Evolutionary conservation across 2,888 invertebrate genomes (phyloP).

Genomic region (Orgyia antiqua): DNA sequence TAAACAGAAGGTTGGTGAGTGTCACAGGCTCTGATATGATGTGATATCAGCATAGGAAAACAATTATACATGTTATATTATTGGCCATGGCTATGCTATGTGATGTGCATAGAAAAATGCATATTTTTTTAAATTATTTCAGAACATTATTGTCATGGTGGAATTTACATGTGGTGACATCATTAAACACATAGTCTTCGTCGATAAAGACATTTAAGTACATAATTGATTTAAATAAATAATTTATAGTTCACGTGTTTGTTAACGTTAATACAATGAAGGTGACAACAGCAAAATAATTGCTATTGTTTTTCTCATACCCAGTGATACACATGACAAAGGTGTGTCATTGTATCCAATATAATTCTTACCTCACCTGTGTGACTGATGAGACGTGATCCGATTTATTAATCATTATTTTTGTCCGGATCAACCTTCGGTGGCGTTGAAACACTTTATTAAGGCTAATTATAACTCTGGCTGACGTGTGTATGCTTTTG

Average conservation of each 20-base stretch:
- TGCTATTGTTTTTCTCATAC: constrained; percentile 31
- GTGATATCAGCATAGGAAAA: too few species aligned
- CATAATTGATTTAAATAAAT: constrained; percentile 28
- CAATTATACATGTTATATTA: too few species aligned
- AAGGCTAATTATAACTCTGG: constrained; percentile 15
- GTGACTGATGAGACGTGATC: constrained; percentile 55
- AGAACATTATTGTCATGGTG: too few species aligned
- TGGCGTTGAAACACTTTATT: constrained; percentile 19
- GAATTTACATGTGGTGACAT: too few species aligned
- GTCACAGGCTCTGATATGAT: too few species aligned
- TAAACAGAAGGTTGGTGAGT: too few species aligned
- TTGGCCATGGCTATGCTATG: too few species aligned
- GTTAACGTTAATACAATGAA: constrained; percentile 22
- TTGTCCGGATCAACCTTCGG: constrained; percentile 34
- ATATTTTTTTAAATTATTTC: too few species aligned
- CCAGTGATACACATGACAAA: constrained; percentile 34
- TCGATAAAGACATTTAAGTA: too few species aligned
- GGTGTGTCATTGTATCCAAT: constrained; percentile 47
- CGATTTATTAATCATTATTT: constrained; percentile 50
- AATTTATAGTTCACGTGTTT: constrained; percentile 29
- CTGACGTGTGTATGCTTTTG: constrained; percentile 11
- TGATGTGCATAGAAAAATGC: too few species aligned
- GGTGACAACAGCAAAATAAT: constrained; percentile 29
- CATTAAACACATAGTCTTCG: too few species aligned
- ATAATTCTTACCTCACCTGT: constrained; percentile 60